A percentile compares a stretch with the other conserved stretches of the same genome.
These are phyloP conservation scores for Ethmia dodecea DNA, from an alignment of 2,888 invertebrate genomes.

Conservation along the genomic window DNA sequence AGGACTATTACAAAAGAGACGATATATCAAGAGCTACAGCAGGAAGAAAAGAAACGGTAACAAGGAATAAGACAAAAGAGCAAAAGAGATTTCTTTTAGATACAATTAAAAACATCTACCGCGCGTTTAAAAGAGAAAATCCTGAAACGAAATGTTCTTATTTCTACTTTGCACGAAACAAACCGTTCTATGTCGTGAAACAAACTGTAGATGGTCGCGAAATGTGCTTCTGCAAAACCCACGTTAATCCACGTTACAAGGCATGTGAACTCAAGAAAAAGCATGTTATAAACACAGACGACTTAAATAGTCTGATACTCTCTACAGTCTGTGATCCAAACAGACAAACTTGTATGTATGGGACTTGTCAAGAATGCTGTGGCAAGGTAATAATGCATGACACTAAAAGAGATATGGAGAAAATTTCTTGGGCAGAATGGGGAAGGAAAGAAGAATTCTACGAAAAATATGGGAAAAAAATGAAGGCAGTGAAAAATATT, in stretches of 20 bases:
- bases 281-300: slow-evolving; percentile 12
- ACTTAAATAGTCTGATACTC: slow-evolving; percentile 7
- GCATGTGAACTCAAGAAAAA: slow-evolving; percentile 1
- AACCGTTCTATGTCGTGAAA: slow-evolving; percentile 17
- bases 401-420: slow-evolving; percentile 3
- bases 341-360: slow-evolving; percentile 13
- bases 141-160: slow-evolving; percentile 17
- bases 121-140: slow-evolving; percentile 18
- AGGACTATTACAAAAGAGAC: slow-evolving; percentile 17
- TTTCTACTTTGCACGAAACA: slow-evolving; percentile 18
- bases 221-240: slow-evolving; percentile 20
- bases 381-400: slow-evolving; percentile 1
- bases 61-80: slow-evolving; percentile 11
- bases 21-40: slow-evolving; percentile 21
- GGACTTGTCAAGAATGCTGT: slow-evolving; percentile 8
- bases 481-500: slow-evolving; percentile 9
- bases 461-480: slow-evolving; percentile 10
- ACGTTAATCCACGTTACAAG: slow-evolving; percentile 12
- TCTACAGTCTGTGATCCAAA: slow-evolving; percentile 11
- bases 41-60: slow-evolving; percentile 21
- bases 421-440: slow-evolving; percentile 12
- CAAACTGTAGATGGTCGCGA: slow-evolving; percentile 18
- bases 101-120: slow-evolving; percentile 16
- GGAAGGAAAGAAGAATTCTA: slow-evolving; percentile 4
- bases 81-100: slow-evolving; percentile 20